A percentile compares a stretch with the other conserved stretches of the same genome.
Evolutionary conservation across 2,113 vertebrate species (phyloP).

Genomic region (Hippocampus zosterae): DNA sequence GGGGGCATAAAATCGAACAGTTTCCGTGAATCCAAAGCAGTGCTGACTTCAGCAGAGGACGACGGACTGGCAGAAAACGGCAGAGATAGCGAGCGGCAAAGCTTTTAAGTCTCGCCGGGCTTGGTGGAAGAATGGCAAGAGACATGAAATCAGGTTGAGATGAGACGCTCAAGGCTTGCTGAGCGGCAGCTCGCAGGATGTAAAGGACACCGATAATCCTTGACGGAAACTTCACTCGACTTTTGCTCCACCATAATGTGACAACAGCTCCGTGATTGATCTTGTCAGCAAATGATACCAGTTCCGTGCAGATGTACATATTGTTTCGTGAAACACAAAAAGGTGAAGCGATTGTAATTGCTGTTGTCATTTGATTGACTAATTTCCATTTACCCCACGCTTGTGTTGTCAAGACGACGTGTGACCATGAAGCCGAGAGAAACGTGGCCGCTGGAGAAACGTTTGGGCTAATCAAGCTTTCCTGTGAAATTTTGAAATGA

Average conservation of each 20-base stretch:
- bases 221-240: background rate
- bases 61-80: slow-evolving; percentile 23
- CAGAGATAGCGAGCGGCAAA: slow-evolving; percentile 23
- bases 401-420: no score
- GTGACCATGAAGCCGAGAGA: no score
- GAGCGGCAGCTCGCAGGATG: background rate
- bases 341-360: no score
- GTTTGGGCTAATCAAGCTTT: no score
- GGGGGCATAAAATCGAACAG: slow-evolving; percentile 14
- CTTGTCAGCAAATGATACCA: no score
- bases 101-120: slow-evolving; percentile 25
- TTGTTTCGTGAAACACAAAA: no score
- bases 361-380: no score
- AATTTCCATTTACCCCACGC: no score
- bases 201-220: slow-evolving; percentile 5
- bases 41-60: slow-evolving; percentile 15
- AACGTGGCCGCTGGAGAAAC: no score
- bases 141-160: slow-evolving; percentile 27
- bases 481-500: no score
- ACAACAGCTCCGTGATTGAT: background rate
- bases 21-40: slow-evolving; percentile 20
- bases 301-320: background rate
- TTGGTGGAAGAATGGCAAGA: slow-evolving; percentile 10
- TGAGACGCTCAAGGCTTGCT: slow-evolving; percentile 20
- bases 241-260: background rate